Evolutionary conservation across 2,113 vertebrate species (phyloP).

Genomic region (Myotis brandtii): DNA sequence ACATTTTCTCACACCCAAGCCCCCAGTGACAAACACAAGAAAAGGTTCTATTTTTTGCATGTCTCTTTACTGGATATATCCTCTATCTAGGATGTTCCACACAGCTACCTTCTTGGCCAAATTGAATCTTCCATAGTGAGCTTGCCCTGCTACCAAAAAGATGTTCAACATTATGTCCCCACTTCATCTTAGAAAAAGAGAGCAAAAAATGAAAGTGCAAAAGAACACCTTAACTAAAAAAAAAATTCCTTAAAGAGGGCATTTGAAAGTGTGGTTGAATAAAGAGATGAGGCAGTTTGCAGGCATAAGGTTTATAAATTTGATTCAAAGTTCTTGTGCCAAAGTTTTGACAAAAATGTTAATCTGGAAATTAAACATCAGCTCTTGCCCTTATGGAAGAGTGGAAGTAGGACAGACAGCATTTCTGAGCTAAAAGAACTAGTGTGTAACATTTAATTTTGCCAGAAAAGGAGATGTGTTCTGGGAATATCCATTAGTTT

Average conservation of each 20-base stretch:
- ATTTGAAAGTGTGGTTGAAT: neutral
- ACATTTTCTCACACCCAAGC: neutral
- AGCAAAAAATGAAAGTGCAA: neutral
- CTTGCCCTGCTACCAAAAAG: neutral
- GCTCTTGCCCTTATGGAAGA: neutral
- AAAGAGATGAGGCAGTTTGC: neutral
- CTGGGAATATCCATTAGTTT: neutral
- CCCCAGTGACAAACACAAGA: neutral
- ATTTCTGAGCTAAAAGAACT: neutral
- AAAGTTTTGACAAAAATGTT: neutral
- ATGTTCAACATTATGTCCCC: neutral
- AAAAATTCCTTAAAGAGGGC: neutral
- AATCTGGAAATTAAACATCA: neutral
- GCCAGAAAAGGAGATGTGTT: neutral
- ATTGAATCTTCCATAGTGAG: neutral
- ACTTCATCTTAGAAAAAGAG: neutral
- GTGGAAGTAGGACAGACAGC: accelerated
- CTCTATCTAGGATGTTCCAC: neutral
- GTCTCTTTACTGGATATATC: neutral
- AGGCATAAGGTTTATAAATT: neutral
- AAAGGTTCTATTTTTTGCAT: neutral
- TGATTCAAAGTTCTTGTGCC: neutral
- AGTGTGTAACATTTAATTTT: neutral
- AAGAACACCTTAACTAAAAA: neutral
- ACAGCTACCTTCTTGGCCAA: neutral